Evolutionary conservation across 2,797 vertebrate species (phyloP), one percentile per base, ranked within the genome.

Genomic region (Poeciliopsis presidionis): DNA sequence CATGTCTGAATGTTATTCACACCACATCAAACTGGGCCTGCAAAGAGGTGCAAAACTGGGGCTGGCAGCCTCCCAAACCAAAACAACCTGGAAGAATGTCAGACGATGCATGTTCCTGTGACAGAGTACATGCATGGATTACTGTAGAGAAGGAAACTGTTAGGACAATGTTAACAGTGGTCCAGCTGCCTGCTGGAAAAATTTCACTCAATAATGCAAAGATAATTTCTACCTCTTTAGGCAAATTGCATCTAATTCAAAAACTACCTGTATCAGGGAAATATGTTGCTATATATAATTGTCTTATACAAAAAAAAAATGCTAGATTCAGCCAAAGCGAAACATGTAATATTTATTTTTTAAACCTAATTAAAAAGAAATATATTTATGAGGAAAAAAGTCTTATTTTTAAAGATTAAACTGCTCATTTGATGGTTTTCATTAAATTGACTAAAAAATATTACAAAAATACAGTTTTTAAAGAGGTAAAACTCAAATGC

Each of bases 31-130:
- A 95, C 94, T 94, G 94, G 90, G 93, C 91, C 93, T 93, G 94
- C 93, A 95, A 95, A 94, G 95, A 95, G 95, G 95, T 95, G 94
- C 95, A 95, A 95, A 96, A 95, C 94, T 93, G 89, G 90, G 87
- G 82, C 91, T 96, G 96, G 95, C 95, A 94, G 91, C 77, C 81
- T 91, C 92, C 95, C 95, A 96, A 95, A 92, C 91, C 94, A 93
- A 95, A 95, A 94, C 94, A 95, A 95, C 94, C 95, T 95, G 94
- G 94, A 96, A 95, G 92, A 94, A 94, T 95, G 93, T 95, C 95
- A 95, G 92, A 91, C 90, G 88, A 93, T 93, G 93, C 93, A 95
- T 95, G 93, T 88, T 92, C 90, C 87, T 86, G 82, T 89, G 89
- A 95, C 92, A 91, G 76, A 82, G 76, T 90, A 91, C 91, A 93